Base-by-base conservation (phyloP, 2,888 invertebrate genomes). In the Sesamia inferens region DNA sequence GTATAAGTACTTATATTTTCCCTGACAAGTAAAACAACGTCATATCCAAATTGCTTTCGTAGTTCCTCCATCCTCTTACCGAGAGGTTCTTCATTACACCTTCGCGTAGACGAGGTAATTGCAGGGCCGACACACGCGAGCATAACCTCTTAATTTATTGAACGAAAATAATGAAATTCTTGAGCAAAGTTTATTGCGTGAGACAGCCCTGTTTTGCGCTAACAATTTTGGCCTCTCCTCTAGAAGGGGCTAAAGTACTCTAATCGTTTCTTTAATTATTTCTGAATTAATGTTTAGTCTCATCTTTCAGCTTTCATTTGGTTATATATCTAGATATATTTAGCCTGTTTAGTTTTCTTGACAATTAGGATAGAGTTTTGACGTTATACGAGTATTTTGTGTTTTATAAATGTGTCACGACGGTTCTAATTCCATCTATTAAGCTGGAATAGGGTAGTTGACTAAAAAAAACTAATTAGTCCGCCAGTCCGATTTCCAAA, bases 91-190 rank as follows among this genome's bases (percentile, higher is more conserved):
- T 94, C 95, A 95, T 96, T 95, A 95, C 92, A 92, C 92, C 92
- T 91, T 89, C 74, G 76, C 81, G 90, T 87, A 91, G 94, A 95
- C 93, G 91, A 94, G 94, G 94, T 95, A 95, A 96, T 95, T 93
- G 94, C 95, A 94, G 93, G 95, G 95, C 92, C 95, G 95, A 95
- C 95, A 96, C 95, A 96, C 95, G 93, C 93, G 93, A 94, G 94
- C 94, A 96, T 96, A 95, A 96, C 95, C 95, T 95, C 95, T 95
- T 96, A 96, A 96, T 96, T 96, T 96, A 96, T 96, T 95, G 95
- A 94, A 96, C 93, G 92, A 95, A 96, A 95, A 95, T 96, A 96
- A 96, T 96, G 96, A 96, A 96, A 96, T 96, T 96, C 96, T 95
- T 91, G 89, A 89, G 93, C 93, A 92, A 93, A 96, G 92, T 96